These are phyloP conservation scores for Macquaria australasica DNA, from an alignment of 2,113 vertebrate species.

Conservation along the genomic window DNA sequence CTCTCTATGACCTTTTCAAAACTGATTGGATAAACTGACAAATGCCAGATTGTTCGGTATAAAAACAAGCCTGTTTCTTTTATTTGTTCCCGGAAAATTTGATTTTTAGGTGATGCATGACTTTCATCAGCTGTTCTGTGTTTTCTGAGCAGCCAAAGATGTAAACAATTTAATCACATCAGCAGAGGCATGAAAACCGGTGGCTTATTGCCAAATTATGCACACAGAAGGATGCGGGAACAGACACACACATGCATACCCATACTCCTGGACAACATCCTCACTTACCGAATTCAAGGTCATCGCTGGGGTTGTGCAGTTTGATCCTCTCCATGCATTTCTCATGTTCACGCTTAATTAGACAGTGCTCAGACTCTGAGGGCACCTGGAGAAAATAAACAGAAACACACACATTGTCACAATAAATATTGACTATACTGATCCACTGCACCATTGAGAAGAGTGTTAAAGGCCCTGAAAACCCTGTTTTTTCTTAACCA, in stretches of 20 bases:
- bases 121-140: constrained; percentile 18
- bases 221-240: constrained; percentile 1
- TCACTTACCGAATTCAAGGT: constrained; percentile 75
- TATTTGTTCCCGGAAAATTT: background rate
- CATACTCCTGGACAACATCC: background rate
- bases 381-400: constrained; percentile 73
- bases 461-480: background rate
- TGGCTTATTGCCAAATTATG: constrained; percentile 2
- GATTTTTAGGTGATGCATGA: constrained; percentile 7
- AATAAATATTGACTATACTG: background rate
- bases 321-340: constrained; percentile 84
- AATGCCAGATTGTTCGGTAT: background rate
- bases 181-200: constrained; percentile 9
- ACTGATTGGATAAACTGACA: constrained; percentile 13
- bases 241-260: constrained; percentile 28
- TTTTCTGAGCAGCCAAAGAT: constrained; percentile 23
- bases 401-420: constrained; percentile 28
- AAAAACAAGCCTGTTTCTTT: constrained; percentile 19
- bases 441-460: background rate
- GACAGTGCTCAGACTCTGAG: constrained; percentile 78
- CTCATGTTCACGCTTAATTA: constrained; percentile 84
- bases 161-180: constrained; percentile 18
- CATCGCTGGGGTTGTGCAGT: constrained; percentile 68
- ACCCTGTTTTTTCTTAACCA: background rate
- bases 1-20: constrained; percentile 40